Conservation (phyloP, 2,888 invertebrate species). For the Phanerotoma sp. region DNA sequence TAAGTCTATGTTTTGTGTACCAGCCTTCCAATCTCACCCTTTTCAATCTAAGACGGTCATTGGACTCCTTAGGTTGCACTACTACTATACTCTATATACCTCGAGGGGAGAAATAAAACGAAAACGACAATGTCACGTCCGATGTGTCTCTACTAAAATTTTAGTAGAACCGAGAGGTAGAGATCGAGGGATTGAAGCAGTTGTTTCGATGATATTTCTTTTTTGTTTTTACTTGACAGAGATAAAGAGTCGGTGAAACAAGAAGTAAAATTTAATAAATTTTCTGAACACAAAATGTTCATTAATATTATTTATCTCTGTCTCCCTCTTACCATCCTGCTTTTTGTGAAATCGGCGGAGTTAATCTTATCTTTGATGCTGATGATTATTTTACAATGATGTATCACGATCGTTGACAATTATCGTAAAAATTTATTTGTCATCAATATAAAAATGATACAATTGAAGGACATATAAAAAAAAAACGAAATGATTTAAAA, state of each 20-base stretch:
- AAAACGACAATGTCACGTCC: slow-evolving; percentile 41
- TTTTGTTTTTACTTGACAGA: background rate
- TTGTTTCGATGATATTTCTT: slow-evolving; percentile 25
- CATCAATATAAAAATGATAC: too few species aligned
- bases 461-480: too few species aligned
- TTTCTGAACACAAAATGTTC: too few species aligned
- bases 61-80: slow-evolving; percentile 20
- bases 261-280: background rate
- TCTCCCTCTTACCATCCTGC: too few species aligned
- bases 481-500: too few species aligned
- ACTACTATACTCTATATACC: too few species aligned
- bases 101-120: slow-evolving; percentile 30
- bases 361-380: too few species aligned
- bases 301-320: too few species aligned
- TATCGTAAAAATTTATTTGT: too few species aligned
- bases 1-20: background rate
- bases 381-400: too few species aligned
- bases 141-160: slow-evolving; percentile 27
- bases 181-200: background rate
- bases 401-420: too few species aligned
- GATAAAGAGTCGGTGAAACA: background rate
- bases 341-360: too few species aligned
- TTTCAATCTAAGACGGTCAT: slow-evolving; percentile 16
- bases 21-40: background rate
- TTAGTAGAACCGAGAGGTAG: slow-evolving; percentile 8